phyloP scores from a whole-genome alignment of 2,888 invertebrate genomes.

The Ophioninae sp. region DNA sequence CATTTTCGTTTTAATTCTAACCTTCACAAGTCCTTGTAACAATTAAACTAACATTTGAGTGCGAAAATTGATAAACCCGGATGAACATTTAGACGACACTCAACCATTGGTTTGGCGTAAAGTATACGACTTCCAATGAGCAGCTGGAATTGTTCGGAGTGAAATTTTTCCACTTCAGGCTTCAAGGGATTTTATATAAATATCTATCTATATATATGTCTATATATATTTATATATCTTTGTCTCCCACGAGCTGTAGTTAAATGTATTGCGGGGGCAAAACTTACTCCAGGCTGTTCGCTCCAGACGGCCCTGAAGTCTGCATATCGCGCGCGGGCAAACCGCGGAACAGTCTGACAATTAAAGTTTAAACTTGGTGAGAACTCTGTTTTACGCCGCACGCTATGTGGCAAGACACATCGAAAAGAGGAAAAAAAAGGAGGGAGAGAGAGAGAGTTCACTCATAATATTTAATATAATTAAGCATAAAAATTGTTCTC shows the following conservation, averaged over 20 bases:
- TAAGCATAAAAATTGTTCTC: conserved; percentile 75
- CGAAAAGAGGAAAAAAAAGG: conserved; percentile 41
- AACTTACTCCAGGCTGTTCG: conserved; percentile 47
- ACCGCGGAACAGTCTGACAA: conserved; percentile 69
- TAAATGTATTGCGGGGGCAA: conserved; percentile 49
- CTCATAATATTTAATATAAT: conserved; percentile 75
- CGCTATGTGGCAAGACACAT: conserved; percentile 44
- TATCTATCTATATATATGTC: neutral
- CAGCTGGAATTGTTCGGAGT: neutral
- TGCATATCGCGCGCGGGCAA: conserved; percentile 61
- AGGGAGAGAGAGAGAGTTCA: conserved; percentile 34
- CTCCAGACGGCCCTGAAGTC: conserved; percentile 60
- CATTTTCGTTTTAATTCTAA: too few species aligned
- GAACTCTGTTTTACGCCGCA: conserved; percentile 57
- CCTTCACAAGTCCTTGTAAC: too few species aligned
- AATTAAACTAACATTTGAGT: too few species aligned
- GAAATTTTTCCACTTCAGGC: conserved; percentile 40
- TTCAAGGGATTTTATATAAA: conserved; percentile 18
- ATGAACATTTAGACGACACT: neutral
- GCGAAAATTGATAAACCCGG: too few species aligned
- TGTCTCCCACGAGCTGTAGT: conserved; percentile 38
- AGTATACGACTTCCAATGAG: neutral
- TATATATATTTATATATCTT: conserved; percentile 9
- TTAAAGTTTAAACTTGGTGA: conserved; percentile 72
- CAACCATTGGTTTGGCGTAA: conserved; percentile 3